Evolutionary conservation across 1,140 invertebrate species (phyloP).

Genomic region (Cotesia vestalis): DNA sequence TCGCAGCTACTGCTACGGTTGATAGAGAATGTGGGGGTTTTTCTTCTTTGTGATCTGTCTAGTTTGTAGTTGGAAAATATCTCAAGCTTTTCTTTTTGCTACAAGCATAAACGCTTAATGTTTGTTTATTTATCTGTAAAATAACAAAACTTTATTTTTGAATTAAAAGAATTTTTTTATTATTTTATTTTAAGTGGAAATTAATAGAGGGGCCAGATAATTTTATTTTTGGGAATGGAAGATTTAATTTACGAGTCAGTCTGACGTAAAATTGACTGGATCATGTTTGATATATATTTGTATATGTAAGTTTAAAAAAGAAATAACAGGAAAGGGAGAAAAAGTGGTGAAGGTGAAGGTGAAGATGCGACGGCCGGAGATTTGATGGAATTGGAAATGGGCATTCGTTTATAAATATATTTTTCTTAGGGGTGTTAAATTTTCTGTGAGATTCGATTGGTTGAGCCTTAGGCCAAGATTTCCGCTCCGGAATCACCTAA

Average conservation of each 20-base stretch:
- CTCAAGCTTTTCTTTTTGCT: background rate
- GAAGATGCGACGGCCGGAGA: conserved; percentile 52
- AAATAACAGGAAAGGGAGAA: no score
- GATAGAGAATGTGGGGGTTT: no score
- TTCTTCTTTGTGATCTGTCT: no score
- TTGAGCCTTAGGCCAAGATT: conserved; percentile 40
- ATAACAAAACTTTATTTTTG: no score
- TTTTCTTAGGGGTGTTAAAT: conserved; percentile 62
- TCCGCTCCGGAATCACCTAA: conserved; percentile 27
- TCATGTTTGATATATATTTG: background rate
- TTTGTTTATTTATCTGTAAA: no score
- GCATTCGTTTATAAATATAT: conserved; percentile 40
- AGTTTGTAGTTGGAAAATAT: no score
- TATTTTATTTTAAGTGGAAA: no score
- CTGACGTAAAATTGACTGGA: conserved; percentile 10
- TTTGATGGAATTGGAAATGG: conserved; percentile 63
- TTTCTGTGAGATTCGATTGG: conserved; percentile 66
- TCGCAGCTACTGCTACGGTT: background rate
- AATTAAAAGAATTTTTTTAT: no score
- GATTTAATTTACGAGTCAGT: conserved; percentile 8
- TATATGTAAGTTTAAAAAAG: background rate
- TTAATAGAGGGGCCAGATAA: no score
- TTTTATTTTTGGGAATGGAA: no score
- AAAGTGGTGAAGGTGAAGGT: conserved; percentile 29
- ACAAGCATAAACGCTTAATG: background rate